A percentile compares a stretch with the other conserved stretches of the same genome.
Evolutionary conservation across 2,888 invertebrate genomes (phyloP).

Genomic region (Cantharis nigra): DNA sequence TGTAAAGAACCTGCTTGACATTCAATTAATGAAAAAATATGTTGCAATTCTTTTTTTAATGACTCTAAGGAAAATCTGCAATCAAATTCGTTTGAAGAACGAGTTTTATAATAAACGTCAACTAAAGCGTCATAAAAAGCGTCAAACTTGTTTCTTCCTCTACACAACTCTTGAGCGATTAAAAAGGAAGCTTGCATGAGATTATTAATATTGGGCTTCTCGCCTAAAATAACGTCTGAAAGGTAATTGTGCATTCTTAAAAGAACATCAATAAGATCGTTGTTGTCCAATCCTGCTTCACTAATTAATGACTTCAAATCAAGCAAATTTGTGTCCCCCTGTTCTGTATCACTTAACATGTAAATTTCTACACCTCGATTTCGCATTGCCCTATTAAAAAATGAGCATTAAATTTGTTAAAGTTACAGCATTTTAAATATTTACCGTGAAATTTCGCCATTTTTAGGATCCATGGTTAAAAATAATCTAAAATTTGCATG

Average conservation of each 20-base stretch:
- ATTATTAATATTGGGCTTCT: conserved; percentile 66
- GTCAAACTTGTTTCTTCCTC: conserved; percentile 62
- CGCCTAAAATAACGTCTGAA: conserved; percentile 58
- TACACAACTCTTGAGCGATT: conserved; percentile 65
- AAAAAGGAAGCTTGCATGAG: conserved; percentile 69
- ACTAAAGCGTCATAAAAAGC: conserved; percentile 64
- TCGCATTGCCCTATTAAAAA: conserved; percentile 82
- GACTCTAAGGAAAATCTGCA: conserved; percentile 56
- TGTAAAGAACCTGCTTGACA: conserved; percentile 22
- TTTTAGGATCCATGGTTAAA: conserved; percentile 91
- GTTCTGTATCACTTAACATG: conserved; percentile 55
- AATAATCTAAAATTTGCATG: conserved; percentile 92
- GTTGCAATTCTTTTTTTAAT: conserved; percentile 56
- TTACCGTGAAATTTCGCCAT: conserved; percentile 91
- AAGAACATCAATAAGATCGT: conserved; percentile 46
- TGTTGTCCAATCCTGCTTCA: conserved; percentile 52
- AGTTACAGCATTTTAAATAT: not conserved
- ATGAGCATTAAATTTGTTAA: not conserved
- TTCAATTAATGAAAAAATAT: not conserved
- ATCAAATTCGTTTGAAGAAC: conserved; percentile 46
- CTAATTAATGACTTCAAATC: conserved; percentile 62
- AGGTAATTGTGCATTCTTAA: conserved; percentile 58
- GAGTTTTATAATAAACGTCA: conserved; percentile 65
- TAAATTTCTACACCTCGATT: conserved; percentile 95
- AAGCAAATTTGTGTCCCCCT: conserved; percentile 37